phyloP scores from a whole-genome alignment of 35 echinoderm and acorn worm species.

The Chiridota heheva region DNA sequence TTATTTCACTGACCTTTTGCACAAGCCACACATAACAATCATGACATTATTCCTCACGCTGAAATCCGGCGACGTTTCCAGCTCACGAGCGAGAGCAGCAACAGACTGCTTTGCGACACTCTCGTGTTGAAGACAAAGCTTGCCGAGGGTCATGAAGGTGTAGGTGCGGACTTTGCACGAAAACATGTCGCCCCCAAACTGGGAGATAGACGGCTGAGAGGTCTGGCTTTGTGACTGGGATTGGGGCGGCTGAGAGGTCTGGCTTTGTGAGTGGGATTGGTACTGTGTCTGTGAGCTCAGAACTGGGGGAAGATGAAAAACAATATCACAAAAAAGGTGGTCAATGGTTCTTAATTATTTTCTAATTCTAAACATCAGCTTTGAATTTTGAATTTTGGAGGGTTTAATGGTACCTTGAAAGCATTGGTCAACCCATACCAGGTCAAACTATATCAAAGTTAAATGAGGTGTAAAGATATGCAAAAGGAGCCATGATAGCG shows the following conservation, averaged over 20 bases:
- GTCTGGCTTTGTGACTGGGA: constrained; percentile 45
- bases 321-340: too few relatives aligned
- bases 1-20: constrained; percentile 85
- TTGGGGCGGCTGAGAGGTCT: constrained; percentile 42
- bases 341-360: too few relatives aligned
- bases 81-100: constrained; percentile 79
- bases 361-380: too few relatives aligned
- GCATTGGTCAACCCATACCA: too few relatives aligned
- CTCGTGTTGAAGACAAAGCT: constrained; percentile 90
- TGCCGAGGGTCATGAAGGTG: constrained; percentile 85
- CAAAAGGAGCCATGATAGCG: too few relatives aligned
- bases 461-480: too few relatives aligned
- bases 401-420: too few relatives aligned
- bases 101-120: constrained; percentile 85
- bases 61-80: constrained; percentile 70
- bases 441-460: too few relatives aligned
- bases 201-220: constrained; percentile 75
- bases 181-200: constrained; percentile 66
- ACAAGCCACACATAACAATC: constrained; percentile 95
- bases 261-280: constrained; percentile 18
- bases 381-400: too few relatives aligned
- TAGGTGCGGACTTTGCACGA: constrained; percentile 78
- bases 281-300: background rate
- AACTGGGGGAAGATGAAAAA: background rate
- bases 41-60: constrained; percentile 86